These are phyloP conservation scores for Mormyrus iriodes DNA, from an alignment of 2,113 vertebrate genomes.

Conservation along the genomic window DNA sequence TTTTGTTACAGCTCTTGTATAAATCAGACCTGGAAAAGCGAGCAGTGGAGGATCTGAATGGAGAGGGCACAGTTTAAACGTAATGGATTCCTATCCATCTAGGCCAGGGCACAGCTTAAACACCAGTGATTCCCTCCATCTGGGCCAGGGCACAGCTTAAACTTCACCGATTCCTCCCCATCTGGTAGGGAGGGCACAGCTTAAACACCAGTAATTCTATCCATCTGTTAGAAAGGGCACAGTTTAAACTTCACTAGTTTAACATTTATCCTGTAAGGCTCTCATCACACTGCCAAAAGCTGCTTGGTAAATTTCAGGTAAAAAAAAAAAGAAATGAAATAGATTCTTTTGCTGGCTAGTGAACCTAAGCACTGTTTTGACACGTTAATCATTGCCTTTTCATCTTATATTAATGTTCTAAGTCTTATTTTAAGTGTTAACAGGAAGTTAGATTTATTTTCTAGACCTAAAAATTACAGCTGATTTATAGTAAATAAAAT, in stretches of 20 bases:
- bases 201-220: conserved; percentile 1
- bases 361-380: neutral
- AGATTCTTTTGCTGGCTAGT: neutral
- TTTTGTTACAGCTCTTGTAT: neutral
- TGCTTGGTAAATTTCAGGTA: neutral
- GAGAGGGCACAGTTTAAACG: conserved; percentile 5
- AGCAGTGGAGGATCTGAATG: neutral
- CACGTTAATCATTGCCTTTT: no score
- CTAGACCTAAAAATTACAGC: neutral
- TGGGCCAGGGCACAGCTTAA: conserved; percentile 3
- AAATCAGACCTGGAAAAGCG: neutral
- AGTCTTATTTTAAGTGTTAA: neutral
- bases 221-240: conserved; percentile 14
- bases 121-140: neutral
- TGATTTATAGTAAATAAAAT: neutral
- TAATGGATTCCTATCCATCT: neutral
- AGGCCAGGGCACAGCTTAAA: neutral
- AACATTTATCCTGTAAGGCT: conserved; percentile 10
- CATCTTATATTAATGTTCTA: conserved; percentile 3
- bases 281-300: neutral
- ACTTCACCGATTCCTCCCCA: conserved; percentile 5
- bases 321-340: no score
- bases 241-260: conserved; percentile 14
- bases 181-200: conserved; percentile 13
- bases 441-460: neutral